phyloP scores from a whole-genome alignment of 2,888 invertebrate genomes.

The Rhodophaea formosa region DNA sequence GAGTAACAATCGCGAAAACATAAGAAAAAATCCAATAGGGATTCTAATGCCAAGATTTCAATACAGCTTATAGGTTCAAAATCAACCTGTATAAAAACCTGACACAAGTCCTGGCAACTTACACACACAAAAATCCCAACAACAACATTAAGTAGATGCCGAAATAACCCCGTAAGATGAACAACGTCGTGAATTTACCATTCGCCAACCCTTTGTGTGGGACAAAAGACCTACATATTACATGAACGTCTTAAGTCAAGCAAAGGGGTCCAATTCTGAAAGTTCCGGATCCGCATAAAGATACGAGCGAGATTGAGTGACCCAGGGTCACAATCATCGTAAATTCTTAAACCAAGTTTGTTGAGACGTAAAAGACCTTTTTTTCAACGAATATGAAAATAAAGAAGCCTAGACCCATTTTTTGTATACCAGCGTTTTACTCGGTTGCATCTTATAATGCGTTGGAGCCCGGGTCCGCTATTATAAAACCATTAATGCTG shows the following conservation, averaged over 20 bases:
- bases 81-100: too few species aligned
- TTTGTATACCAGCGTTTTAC: too few species aligned
- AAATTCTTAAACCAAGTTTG: neutral
- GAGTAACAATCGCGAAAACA: too few species aligned
- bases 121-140: too few species aligned
- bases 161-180: neutral
- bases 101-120: too few species aligned
- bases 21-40: too few species aligned
- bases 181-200: neutral
- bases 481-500: too few species aligned
- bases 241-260: neutral
- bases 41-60: too few species aligned
- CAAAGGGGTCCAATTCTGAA: neutral
- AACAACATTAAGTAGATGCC: neutral
- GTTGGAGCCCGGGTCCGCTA: too few species aligned
- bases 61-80: too few species aligned
- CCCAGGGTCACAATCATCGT: neutral
- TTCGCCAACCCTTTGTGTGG: neutral
- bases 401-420: too few species aligned
- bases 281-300: neutral
- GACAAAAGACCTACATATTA: conserved; percentile 1
- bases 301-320: neutral
- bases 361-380: neutral
- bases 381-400: neutral
- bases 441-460: too few species aligned